These are phyloP conservation scores for Caenorhabditis remanei DNA, from an alignment of 1,140 invertebrate species.

Conservation along the genomic window DNA sequence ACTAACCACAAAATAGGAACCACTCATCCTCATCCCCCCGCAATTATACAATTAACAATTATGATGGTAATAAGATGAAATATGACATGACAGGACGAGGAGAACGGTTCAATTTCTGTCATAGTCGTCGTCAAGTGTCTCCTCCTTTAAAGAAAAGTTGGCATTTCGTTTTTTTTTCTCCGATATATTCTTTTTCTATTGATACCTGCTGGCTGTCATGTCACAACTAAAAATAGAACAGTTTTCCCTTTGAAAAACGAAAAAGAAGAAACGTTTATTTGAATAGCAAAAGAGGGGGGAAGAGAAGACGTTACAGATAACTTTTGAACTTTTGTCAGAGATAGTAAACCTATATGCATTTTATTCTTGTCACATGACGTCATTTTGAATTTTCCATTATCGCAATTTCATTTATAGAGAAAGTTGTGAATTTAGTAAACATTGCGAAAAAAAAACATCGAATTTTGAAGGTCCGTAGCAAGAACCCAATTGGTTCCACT, in stretches of 20 bases:
- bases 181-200: slow-evolving; percentile 30
- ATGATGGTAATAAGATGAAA: slow-evolving; percentile 49
- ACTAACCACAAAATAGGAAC: neutral
- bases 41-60: too few relatives aligned
- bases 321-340: slow-evolving; percentile 13
- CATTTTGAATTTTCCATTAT: too few relatives aligned
- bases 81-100: neutral
- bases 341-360: neutral
- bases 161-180: slow-evolving; percentile 33
- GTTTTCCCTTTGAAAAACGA: slow-evolving; percentile 21
- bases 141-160: slow-evolving; percentile 15
- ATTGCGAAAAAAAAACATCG: too few relatives aligned
- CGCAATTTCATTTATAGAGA: too few relatives aligned
- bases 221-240: slow-evolving; percentile 39
- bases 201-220: neutral
- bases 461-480: too few relatives aligned
- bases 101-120: slow-evolving; percentile 38
- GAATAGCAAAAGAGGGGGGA: neutral
- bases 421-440: too few relatives aligned
- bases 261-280: slow-evolving; percentile 48
- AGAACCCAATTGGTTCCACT: too few relatives aligned
- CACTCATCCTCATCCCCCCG: too few relatives aligned
- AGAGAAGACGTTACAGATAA: slow-evolving; percentile 18
- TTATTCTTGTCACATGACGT: neutral
- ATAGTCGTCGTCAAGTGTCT: slow-evolving; percentile 37